Evolutionary conservation across 1,140 invertebrate species (phyloP).

Genomic region (Euglossa dilemma): DNA sequence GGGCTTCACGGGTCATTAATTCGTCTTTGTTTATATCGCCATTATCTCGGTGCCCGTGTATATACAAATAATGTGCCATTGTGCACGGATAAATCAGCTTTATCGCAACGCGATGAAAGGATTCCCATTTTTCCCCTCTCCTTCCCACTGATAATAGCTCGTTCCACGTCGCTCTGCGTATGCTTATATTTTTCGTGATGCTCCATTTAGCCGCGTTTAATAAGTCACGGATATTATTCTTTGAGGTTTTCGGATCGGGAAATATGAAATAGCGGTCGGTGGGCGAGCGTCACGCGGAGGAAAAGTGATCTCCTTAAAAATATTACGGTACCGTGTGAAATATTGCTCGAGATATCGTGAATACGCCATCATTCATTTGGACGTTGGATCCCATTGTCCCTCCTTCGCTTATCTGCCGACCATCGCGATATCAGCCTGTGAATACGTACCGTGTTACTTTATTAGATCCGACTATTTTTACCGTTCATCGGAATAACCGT

Average conservation of each 20-base stretch:
- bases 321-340: slow-evolving; percentile 10
- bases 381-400: slow-evolving; percentile 36
- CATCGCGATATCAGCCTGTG: slow-evolving; percentile 8
- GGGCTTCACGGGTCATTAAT: slow-evolving; percentile 38
- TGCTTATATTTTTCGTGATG: not conserved
- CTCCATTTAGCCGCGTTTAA: slow-evolving; percentile 5
- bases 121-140: not conserved
- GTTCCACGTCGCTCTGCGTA: not conserved
- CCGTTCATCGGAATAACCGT: not conserved
- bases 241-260: not conserved
- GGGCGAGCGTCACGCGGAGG: not conserved
- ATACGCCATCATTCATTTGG: slow-evolving; percentile 21
- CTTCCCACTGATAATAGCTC: not conserved
- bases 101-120: not conserved
- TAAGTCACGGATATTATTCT: not conserved
- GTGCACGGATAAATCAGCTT: slow-evolving; percentile 6
- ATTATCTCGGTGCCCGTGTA: slow-evolving; percentile 3
- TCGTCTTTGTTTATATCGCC: slow-evolving; percentile 27
- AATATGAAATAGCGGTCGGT: not conserved
- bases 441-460: slow-evolving; percentile 14
- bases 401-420: not conserved
- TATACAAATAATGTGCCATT: slow-evolving; percentile 47
- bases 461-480: slow-evolving; percentile 21
- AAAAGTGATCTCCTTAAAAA: slow-evolving; percentile 17
- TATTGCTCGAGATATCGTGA: slow-evolving; percentile 5